Base-by-base conservation (phyloP, 2,797 vertebrate species). In the Sylvia borin region DNA sequence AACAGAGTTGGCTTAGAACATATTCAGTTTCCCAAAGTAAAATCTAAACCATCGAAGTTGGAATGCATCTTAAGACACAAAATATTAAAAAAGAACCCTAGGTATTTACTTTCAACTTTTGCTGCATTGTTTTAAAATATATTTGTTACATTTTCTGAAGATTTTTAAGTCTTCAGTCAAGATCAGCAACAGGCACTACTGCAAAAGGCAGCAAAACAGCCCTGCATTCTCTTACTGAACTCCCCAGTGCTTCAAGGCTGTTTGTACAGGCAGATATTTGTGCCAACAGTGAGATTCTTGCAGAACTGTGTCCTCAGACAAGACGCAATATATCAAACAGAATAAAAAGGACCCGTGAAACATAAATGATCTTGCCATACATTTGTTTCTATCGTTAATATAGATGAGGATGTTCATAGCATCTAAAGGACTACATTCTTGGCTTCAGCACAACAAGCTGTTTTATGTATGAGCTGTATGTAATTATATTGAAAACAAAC, bases 401-500 rank as follows among this genome's bases (percentile, higher is more conserved):
- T 16, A 57, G 58, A 85, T 58, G 48, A 72, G 73, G 62, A 50
- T 43, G 38, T 91, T 90, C 12, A 20, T 65, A 24, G 40, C 85
- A 68, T 78, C 43, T 90, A 58, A 90, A 91, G 58, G 53, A 74
- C 48, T 83, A 38, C 19, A 53, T 92, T 89, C 95, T 88, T 93
- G 90, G 67, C 88, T 86, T 85, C 15, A 10, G 15, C 27, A 67
- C 9, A 27, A 64, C 54, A 91, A 79, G 57, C 84, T 90, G 20
- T 68, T 95, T 95, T 93, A 94, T 90, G 57, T 96, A 95, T 85
- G 90, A 96, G 86, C 90, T 95, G 84, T 87, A 92, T 80, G 84
- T 90, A 92, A 90, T 95, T 90, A 92, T 83, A 81, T 9, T 85
- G 90, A 90, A 96, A 96, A 95, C 85, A 93, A 97, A 88, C 91